Percentiles rank a stretch among this genome's conserved stretches.
Evolutionary conservation across 2,888 invertebrate species (phyloP).

Genomic region (Elmis aenea): DNA sequence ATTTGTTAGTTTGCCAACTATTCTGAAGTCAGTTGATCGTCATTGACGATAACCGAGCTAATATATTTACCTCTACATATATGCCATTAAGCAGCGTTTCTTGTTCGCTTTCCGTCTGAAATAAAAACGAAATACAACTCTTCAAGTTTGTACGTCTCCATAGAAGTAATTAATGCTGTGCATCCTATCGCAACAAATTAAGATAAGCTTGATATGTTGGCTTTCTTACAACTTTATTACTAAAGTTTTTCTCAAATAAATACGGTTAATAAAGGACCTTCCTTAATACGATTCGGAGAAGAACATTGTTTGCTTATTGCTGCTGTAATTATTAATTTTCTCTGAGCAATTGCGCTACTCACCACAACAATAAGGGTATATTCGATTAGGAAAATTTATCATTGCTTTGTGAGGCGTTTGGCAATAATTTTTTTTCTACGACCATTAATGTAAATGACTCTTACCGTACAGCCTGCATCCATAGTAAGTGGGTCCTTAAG

Average conservation of each 20-base stretch:
- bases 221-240: slow-evolving; percentile 25
- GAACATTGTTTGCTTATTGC: too few species aligned
- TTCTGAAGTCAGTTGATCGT: slow-evolving; percentile 35
- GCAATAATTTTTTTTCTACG: too few species aligned
- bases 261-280: slow-evolving; percentile 3
- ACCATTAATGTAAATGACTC: too few species aligned
- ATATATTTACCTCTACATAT: slow-evolving; percentile 26
- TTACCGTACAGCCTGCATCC: too few species aligned
- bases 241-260: slow-evolving; percentile 15
- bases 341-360: too few species aligned
- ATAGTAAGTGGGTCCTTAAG: too few species aligned
- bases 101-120: slow-evolving; percentile 18
- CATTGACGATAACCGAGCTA: slow-evolving; percentile 29
- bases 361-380: too few species aligned
- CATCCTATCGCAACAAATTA: slow-evolving; percentile 36
- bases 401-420: too few species aligned
- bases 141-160: slow-evolving; percentile 25
- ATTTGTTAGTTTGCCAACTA: slow-evolving; percentile 29
- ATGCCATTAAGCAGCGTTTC: slow-evolving; percentile 22
- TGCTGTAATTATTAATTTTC: too few species aligned
- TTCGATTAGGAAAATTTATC: too few species aligned
- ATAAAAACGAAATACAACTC: slow-evolving; percentile 24
- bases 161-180: slow-evolving; percentile 34
- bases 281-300: too few species aligned
- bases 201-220: slow-evolving; percentile 32